A percentile compares a stretch with the other conserved stretches of the same genome.
phyloP scores from a whole-genome alignment of 2,113 vertebrate genomes.

The Trochalopteron elliotii region DNA sequence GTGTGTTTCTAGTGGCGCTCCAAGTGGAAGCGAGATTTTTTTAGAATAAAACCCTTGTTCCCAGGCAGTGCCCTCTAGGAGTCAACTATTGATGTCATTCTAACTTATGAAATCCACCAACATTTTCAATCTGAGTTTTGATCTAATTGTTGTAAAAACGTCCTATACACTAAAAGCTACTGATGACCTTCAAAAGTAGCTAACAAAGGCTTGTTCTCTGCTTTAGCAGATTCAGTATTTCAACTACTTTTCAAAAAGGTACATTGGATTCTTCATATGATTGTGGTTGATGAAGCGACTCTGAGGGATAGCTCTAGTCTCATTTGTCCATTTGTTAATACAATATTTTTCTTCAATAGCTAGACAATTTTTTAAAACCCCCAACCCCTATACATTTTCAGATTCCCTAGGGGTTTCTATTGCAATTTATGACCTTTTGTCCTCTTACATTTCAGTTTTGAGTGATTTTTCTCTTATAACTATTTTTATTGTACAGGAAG shows the following conservation, averaged over 20 bases:
- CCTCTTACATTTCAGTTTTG: slow-evolving; percentile 42
- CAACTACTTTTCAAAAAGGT: slow-evolving; percentile 64
- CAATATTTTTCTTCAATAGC: slow-evolving; percentile 64
- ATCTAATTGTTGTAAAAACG: slow-evolving; percentile 68
- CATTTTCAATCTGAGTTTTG: slow-evolving; percentile 64
- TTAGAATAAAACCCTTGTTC: slow-evolving; percentile 52
- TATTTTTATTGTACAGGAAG: slow-evolving; percentile 56
- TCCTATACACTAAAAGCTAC: slow-evolving; percentile 65
- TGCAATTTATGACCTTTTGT: slow-evolving; percentile 56
- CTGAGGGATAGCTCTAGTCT: slow-evolving; percentile 58
- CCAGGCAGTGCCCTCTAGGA: slow-evolving; percentile 44
- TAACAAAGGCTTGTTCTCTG: slow-evolving; percentile 67
- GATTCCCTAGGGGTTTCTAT: slow-evolving; percentile 52
- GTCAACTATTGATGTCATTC: slow-evolving; percentile 62
- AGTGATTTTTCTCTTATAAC: slow-evolving; percentile 38
- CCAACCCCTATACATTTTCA: slow-evolving; percentile 52
- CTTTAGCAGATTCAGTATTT: slow-evolving; percentile 65
- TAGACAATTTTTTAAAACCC: slow-evolving; percentile 44
- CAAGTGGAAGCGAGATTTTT: slow-evolving; percentile 13
- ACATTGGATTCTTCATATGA: slow-evolving; percentile 58
- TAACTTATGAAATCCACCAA: slow-evolving; percentile 63
- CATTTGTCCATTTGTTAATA: slow-evolving; percentile 64
- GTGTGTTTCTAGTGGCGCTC: slow-evolving; percentile 18
- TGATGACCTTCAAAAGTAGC: slow-evolving; percentile 66
- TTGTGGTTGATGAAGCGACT: slow-evolving; percentile 59